Conservation (phyloP, 2,888 invertebrate genomes). For the Peribatodes rhomboidaria region DNA sequence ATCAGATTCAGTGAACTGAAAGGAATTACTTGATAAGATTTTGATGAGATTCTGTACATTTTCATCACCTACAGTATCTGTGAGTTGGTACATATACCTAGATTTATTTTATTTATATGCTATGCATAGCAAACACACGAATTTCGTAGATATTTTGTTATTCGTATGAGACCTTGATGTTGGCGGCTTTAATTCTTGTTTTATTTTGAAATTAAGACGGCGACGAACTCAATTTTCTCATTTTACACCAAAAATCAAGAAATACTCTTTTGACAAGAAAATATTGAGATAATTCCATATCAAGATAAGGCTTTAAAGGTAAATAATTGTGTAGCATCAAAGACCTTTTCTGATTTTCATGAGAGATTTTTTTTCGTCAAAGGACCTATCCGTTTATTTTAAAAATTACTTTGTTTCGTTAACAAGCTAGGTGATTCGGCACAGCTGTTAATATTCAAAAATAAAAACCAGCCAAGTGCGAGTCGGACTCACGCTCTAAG, state of each 20-base stretch:
- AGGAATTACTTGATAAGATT: not conserved
- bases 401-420: too few relatives aligned
- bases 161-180: too few relatives aligned
- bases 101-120: too few relatives aligned
- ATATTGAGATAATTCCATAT: not conserved
- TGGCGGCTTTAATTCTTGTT: too few relatives aligned
- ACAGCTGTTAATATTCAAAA: too few relatives aligned
- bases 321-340: constrained; percentile 7
- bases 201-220: too few relatives aligned
- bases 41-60: not conserved
- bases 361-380: not conserved
- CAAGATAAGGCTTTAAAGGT: not conserved
- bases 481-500: too few relatives aligned
- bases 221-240: not conserved
- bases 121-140: too few relatives aligned
- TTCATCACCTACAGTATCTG: not conserved
- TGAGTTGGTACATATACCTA: too few relatives aligned
- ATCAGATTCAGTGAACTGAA: constrained; percentile 5
- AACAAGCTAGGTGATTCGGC: too few relatives aligned
- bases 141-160: too few relatives aligned
- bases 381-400: not conserved
- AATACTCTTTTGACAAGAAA: not conserved
- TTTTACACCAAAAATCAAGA: not conserved
- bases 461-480: too few relatives aligned
- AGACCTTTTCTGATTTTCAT: constrained; percentile 1